phyloP scores from a whole-genome alignment of 2,888 invertebrate genomes.

The Smittia sp. region DNA sequence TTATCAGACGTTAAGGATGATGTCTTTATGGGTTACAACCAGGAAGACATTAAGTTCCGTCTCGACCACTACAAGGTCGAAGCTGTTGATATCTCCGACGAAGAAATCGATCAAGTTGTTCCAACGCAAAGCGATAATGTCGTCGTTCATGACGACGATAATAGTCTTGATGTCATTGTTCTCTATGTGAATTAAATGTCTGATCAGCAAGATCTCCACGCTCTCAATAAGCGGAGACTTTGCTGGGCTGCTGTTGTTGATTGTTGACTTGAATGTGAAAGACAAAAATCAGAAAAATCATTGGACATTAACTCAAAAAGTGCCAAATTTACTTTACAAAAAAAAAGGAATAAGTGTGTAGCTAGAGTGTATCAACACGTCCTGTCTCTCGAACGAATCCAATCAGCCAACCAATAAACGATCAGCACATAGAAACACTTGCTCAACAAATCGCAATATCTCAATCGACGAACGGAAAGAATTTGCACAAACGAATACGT shows the following conservation, averaged over 20 bases:
- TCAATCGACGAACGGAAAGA: constrained; percentile 32
- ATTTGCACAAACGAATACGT: neutral
- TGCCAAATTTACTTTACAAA: constrained; percentile 16
- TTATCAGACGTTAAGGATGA: constrained; percentile 36
- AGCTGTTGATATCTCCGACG: constrained; percentile 23
- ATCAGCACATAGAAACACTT: constrained; percentile 1
- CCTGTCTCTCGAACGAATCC: neutral
- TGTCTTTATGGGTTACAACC: constrained; percentile 37
- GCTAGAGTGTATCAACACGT: neutral
- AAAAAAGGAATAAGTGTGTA: neutral
- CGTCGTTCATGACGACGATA: constrained; percentile 15
- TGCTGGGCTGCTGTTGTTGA: neutral
- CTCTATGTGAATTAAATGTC: constrained; percentile 24
- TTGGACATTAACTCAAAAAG: constrained; percentile 15
- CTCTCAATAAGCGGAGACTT: neutral
- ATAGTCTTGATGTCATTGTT: constrained; percentile 24
- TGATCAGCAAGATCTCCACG: neutral
- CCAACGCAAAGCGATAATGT: constrained; percentile 7
- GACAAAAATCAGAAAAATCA: constrained; percentile 2
- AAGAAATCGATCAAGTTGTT: constrained; percentile 39
- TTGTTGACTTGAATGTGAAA: neutral
- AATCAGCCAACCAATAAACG: neutral
- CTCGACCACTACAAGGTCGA: constrained; percentile 14
- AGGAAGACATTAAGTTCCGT: neutral
- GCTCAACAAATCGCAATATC: constrained; percentile 39